Percentiles rank a stretch among this genome's conserved stretches.
phyloP scores from a whole-genome alignment of 2,888 invertebrate species.

The Bhutanitis thaidina region DNA sequence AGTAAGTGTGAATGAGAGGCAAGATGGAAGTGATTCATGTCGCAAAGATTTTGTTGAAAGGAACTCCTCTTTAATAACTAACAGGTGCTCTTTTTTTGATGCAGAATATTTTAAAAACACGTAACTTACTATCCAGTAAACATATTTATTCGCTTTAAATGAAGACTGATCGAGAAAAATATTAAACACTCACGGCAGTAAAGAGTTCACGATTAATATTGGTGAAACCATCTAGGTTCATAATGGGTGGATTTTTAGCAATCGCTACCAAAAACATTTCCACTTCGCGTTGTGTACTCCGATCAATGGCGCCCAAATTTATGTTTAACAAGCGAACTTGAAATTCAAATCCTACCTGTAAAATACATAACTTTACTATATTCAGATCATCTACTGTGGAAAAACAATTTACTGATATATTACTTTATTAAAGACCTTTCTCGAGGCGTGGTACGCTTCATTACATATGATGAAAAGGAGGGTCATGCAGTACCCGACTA shows the following conservation, averaged over 20 bases:
- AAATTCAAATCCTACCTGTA: conserved; percentile 79
- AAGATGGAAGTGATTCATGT: too few species aligned
- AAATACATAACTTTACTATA: conserved; percentile 16
- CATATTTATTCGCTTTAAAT: too few species aligned
- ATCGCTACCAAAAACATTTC: conserved; percentile 87
- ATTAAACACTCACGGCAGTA: conserved; percentile 77
- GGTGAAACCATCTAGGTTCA: conserved; percentile 87
- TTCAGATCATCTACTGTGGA: neutral
- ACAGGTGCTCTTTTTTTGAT: too few species aligned
- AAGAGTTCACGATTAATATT: conserved; percentile 85
- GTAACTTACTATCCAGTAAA: too few species aligned
- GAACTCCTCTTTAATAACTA: too few species aligned
- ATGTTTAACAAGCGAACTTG: conserved; percentile 83
- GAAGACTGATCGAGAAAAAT: too few species aligned
- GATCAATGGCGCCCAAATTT: conserved; percentile 83
- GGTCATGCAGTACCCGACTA: conserved; percentile 85
- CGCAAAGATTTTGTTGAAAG: too few species aligned
- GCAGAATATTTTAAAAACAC: too few species aligned
- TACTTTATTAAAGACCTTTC: conserved; percentile 62
- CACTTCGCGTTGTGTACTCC: conserved; percentile 83
- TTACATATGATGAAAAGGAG: conserved; percentile 86
- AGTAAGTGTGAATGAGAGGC: too few species aligned
- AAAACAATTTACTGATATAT: conserved; percentile 23
- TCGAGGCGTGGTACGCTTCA: conserved; percentile 84
- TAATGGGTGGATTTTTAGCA: conserved; percentile 86